Evolutionary conservation across 2,113 vertebrate species (phyloP), one percentile per base, ranked within the genome.

Genomic region (Motacilla tschutschensis): DNA sequence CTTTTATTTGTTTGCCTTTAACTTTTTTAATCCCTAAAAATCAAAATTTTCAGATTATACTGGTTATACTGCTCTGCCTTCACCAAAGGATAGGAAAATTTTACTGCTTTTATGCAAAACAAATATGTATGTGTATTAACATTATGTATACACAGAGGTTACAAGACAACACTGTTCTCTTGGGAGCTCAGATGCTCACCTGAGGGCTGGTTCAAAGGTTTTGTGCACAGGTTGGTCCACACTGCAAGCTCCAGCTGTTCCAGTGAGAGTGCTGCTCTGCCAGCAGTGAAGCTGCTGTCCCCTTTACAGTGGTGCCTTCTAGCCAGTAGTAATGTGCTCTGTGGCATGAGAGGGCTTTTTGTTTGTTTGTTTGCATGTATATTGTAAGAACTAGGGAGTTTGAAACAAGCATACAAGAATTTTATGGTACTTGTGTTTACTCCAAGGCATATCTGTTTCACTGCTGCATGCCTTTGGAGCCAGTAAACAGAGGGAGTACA

Each of bases 401-500:
- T 87, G 53, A 40, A 83, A 36, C 77, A 71, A 85, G 25, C 31
- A 15, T 48, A 71, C 82, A 48, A 79, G 26, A 84, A 82, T 31
- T 79, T 82, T 28, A 46, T 51, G 53, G n/a, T 48, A 46, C 14
- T 73, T 77, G 5, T 55, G 55, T 91, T 78, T 92, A 60, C 55
- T 50, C 19, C 15, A 47, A 81, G 29, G 35, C 69, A 3, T 79
- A 62, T 91, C 55, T 88, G 36, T 72, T 79, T 83, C 60, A 28
- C 24, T 60, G 59, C 21, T 60, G 59, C 21, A 3, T 78, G 51
- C 63, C 36, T 79, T 73, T 7, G 2, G 43, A 88, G 57, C 80
- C 60, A 67, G 60, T 87, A 82, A 94, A 84, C 29, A 88, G 59
- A 84, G 18, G n/a, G 54, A 77, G 38, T 41, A 83, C 54, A 71